Conservation (phyloP, 2,888 invertebrate genomes). For the Acleris literana region DNA sequence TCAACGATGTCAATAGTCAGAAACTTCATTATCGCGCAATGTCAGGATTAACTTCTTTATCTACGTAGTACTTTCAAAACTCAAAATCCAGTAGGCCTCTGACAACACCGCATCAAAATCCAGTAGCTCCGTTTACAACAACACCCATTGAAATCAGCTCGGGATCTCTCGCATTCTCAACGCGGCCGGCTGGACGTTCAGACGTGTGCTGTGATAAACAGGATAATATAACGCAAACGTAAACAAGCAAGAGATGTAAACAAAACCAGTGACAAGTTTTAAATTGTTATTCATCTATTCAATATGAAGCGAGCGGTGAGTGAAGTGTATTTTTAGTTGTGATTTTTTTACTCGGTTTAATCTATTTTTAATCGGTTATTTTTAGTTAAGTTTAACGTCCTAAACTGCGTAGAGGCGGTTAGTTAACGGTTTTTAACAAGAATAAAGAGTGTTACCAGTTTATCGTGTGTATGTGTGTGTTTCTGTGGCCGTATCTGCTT, state of each 20-base stretch:
- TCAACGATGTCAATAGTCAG: too few species aligned
- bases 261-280: conserved; percentile 8
- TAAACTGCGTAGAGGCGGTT: too few species aligned
- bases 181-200: background rate
- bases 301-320: conserved; percentile 6
- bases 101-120: background rate
- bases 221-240: background rate
- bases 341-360: background rate
- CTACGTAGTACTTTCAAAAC: too few species aligned
- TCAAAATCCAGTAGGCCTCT: too few species aligned
- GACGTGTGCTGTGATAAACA: background rate
- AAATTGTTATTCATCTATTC: background rate
- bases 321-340: background rate
- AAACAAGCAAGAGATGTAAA: conserved; percentile 7
- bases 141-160: too few species aligned
- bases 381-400: background rate
- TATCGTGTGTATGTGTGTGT: too few species aligned
- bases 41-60: too few species aligned
- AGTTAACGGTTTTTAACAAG: too few species aligned
- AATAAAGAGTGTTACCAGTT: too few species aligned
- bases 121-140: background rate
- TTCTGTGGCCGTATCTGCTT: too few species aligned
- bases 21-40: too few species aligned
- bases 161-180: conserved; percentile 5
- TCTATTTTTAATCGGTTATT: conserved; percentile 5